Percentiles rank a stretch among this genome's conserved stretches.
Conservation (phyloP, 2,888 invertebrate species). For the Drosophila flavopinicola region DNA sequence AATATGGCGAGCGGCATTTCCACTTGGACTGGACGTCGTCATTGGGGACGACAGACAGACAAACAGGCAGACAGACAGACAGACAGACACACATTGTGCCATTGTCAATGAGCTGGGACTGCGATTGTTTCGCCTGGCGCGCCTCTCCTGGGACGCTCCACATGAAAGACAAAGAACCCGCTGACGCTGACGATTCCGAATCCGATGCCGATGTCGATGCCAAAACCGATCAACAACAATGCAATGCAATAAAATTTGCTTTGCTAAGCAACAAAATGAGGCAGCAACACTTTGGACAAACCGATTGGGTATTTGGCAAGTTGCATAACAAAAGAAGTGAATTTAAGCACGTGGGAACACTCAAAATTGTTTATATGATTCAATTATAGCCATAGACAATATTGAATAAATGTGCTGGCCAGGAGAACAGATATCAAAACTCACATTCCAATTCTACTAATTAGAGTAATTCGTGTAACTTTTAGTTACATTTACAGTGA, state of each 20-base stretch:
- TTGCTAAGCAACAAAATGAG: slow-evolving; percentile 39
- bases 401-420: not conserved
- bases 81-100: slow-evolving; percentile 41
- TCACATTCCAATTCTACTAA: not conserved
- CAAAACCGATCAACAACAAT: slow-evolving; percentile 28
- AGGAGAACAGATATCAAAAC: not conserved
- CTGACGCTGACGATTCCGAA: slow-evolving; percentile 28
- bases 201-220: slow-evolving; percentile 7
- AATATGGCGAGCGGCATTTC: slow-evolving; percentile 34
- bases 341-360: no score
- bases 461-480: no score
- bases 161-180: slow-evolving; percentile 69
- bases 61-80: no score
- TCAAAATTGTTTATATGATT: no score
- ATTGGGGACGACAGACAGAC: no score
- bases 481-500: no score
- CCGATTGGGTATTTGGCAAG: slow-evolving; percentile 16
- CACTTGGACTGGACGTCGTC: slow-evolving; percentile 29
- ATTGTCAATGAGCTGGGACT: slow-evolving; percentile 37
- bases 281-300: slow-evolving; percentile 13
- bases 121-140: slow-evolving; percentile 38
- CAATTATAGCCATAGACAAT: no score
- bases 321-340: slow-evolving; percentile 14
- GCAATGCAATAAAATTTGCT: slow-evolving; percentile 37
- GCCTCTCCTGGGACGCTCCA: slow-evolving; percentile 59